phyloP scores from a whole-genome alignment of 1,140 invertebrate species.

The Drosophila pachea region DNA sequence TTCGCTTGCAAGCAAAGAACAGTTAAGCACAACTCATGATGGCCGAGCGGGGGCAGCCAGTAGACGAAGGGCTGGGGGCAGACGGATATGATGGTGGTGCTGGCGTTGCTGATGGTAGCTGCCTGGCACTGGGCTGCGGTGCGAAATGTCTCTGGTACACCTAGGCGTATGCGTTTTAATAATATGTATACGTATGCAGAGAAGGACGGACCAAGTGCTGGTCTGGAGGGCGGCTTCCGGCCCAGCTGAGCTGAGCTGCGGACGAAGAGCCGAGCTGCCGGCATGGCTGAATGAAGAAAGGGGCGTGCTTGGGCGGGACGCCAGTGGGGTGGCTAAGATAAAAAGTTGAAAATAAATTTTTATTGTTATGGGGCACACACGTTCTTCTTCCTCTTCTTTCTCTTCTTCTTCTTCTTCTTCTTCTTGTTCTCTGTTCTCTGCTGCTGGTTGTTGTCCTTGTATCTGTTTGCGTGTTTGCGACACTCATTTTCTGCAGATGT shows the following conservation, averaged over 20 bases:
- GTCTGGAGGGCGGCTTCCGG: constrained; percentile 22
- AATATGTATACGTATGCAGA: constrained; percentile 72
- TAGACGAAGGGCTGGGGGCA: neutral
- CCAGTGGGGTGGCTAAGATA: constrained; percentile 52
- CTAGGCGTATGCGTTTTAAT: constrained; percentile 75
- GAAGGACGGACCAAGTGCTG: constrained; percentile 57
- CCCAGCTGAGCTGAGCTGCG: constrained; percentile 1
- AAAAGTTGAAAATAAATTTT: constrained; percentile 78
- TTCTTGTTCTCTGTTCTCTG: constrained; percentile 41
- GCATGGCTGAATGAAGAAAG: too few species aligned
- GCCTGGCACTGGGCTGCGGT: constrained; percentile 7
- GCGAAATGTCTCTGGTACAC: constrained; percentile 48
- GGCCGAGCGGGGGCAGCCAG: neutral
- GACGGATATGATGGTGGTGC: neutral
- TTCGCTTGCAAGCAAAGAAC: constrained; percentile 57
- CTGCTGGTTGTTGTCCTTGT: constrained; percentile 61
- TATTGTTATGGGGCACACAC: constrained; percentile 75
- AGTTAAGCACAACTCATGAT: constrained; percentile 56
- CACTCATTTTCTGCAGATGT: constrained; percentile 77
- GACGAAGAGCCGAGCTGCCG: neutral
- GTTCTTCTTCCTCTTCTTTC: constrained; percentile 43
- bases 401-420: neutral
- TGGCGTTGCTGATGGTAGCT: neutral
- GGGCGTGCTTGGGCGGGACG: constrained; percentile 1
- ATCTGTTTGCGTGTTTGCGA: constrained; percentile 76